Conservation (phyloP, 2,113 vertebrate genomes). For the Panurus biarmicus region DNA sequence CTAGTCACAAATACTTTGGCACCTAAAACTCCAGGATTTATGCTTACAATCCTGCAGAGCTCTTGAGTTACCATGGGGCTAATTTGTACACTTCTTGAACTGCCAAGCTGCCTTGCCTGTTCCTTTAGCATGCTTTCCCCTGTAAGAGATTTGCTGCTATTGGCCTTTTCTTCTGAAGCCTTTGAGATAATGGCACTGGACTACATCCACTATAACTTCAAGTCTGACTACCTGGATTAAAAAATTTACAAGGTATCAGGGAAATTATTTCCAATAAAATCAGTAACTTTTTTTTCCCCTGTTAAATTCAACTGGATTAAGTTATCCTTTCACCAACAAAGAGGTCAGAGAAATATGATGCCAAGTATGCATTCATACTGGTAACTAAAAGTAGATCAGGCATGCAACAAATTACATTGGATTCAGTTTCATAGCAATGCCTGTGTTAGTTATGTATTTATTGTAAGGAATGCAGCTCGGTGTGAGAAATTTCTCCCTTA, state of each 20-base stretch:
- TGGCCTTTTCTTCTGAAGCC: not conserved
- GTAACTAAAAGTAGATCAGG: not conserved
- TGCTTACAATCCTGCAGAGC: not conserved
- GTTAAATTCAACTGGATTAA: not conserved
- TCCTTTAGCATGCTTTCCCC: not conserved
- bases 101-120: not conserved
- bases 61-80: not conserved
- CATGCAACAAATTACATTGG: not conserved
- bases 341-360: not conserved
- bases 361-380: not conserved
- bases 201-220: not conserved
- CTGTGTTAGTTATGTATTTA: not conserved
- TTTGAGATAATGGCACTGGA: not conserved
- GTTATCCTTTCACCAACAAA: not conserved
- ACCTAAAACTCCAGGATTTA: not conserved
- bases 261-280: not conserved
- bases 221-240: not conserved
- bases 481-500: not conserved
- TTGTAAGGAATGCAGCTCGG: not conserved
- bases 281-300: not conserved
- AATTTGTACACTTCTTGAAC: not conserved
- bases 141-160: not conserved
- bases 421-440: not conserved
- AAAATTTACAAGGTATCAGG: not conserved
- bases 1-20: not conserved